These are phyloP conservation scores for Hydra vulgaris DNA, from an alignment of 30 jellyfish, hydroid and myxozoan genomes.

Conservation along the genomic window DNA sequence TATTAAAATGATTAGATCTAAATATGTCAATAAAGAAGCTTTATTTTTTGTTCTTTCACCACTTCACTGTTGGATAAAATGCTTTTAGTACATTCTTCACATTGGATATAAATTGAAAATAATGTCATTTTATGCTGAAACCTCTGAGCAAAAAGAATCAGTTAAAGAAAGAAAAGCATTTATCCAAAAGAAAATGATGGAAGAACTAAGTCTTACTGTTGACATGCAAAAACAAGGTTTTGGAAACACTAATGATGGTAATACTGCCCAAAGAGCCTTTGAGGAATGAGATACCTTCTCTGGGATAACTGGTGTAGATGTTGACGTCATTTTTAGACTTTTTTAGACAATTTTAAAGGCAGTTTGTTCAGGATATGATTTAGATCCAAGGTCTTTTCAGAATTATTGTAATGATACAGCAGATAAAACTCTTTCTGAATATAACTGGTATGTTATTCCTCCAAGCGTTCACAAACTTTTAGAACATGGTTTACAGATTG, in stretches of 20 bases:
- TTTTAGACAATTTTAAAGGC: too few species aligned
- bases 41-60: neutral
- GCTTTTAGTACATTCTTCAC: neutral
- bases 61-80: neutral
- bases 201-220: neutral
- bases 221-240: neutral
- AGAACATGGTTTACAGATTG: too few species aligned
- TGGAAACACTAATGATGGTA: neutral
- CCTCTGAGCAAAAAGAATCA: neutral
- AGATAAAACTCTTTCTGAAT: too few species aligned
- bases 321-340: neutral
- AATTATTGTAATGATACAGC: too few species aligned
- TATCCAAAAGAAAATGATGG: neutral
- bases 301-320: neutral
- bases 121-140: neutral
- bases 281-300: neutral
- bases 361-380: too few species aligned
- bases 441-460: too few species aligned
- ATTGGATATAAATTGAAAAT: neutral
- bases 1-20: neutral
- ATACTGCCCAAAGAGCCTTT: neutral
- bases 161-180: neutral
- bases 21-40: neutral
- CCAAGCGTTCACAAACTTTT: too few species aligned
- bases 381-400: too few species aligned